These are phyloP conservation scores for Felis catus DNA, from an alignment of 2,113 vertebrate species.

Conservation along the genomic window DNA sequence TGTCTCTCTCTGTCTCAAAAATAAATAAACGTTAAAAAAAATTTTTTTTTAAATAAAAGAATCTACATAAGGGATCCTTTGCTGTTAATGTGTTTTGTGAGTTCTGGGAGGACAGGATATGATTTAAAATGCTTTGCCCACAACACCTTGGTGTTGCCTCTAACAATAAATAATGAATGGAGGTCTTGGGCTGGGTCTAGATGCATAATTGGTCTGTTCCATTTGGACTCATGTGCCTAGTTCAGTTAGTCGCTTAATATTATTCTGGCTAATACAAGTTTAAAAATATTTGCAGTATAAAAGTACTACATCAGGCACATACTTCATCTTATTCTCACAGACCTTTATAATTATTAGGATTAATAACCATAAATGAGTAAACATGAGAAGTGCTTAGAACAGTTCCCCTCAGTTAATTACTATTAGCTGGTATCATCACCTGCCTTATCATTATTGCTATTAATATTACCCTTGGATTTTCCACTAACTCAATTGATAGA, in stretches of 20 bases:
- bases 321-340: background rate
- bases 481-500: background rate
- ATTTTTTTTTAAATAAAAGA: background rate
- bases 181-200: background rate
- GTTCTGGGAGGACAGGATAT: background rate
- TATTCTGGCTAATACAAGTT: background rate
- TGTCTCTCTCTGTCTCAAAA: no score
- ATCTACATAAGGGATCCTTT: background rate
- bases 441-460: background rate
- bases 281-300: background rate
- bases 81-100: background rate
- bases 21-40: no score
- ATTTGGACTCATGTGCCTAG: background rate
- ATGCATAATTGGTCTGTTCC: background rate
- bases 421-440: accelerated
- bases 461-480: background rate
- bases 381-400: accelerated
- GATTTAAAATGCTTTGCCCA: background rate
- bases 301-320: background rate
- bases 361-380: background rate
- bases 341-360: background rate
- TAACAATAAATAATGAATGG: background rate
- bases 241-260: background rate
- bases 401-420: background rate
- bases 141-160: background rate